Base-by-base conservation (phyloP, 2,113 vertebrate species). In the Carassius auratus region DNA sequence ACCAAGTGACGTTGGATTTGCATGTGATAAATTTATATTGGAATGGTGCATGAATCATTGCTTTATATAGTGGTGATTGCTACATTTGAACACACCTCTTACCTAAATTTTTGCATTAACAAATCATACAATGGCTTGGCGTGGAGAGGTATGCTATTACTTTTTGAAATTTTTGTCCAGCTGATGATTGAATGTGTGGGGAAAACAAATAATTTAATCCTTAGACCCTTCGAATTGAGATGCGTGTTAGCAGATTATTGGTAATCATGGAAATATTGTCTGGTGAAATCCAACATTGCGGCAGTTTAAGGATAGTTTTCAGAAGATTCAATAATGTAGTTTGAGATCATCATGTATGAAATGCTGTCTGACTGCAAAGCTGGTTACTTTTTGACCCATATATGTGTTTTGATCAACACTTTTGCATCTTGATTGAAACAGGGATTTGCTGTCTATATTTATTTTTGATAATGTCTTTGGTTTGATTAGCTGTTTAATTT, bases 1-100 rank as follows among this genome's bases (percentile, higher is more conserved):
- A 81, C 48, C 17, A 71, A 26, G 76, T 71, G 50, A 9, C 15
- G 8, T 30, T 55, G 3, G 71, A 74, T 30, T 87, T 75, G 76
- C 26, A 62, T 36, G 13, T 17, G 42, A 23, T 68, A 23, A 1
- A 57, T 79, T 80, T 45, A 38, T 74, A 13, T 79, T 42, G 2
- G 57, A 57, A 45, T 82, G 52, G 1, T 61, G 26, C 9, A 78
- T 57, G 71, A 78, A 59, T 75, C n/a, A 33, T 4, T 26, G 10
- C 12, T 36, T 17, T 55, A 59, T 81, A 17, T 9, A 52, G 48
- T 36, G 10, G 26, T 45, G 23, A 8, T 76, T 52, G 48, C 74
- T 55, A 76, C 23, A 76, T 50, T 76, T 48, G n/a, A 76, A 50
- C 45, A 76, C 14, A 26, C 6, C 45, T n/a, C n/a, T 75, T 30